Conservation (phyloP, 2,888 invertebrate genomes). For the Exephanes ischioxanthus region DNA sequence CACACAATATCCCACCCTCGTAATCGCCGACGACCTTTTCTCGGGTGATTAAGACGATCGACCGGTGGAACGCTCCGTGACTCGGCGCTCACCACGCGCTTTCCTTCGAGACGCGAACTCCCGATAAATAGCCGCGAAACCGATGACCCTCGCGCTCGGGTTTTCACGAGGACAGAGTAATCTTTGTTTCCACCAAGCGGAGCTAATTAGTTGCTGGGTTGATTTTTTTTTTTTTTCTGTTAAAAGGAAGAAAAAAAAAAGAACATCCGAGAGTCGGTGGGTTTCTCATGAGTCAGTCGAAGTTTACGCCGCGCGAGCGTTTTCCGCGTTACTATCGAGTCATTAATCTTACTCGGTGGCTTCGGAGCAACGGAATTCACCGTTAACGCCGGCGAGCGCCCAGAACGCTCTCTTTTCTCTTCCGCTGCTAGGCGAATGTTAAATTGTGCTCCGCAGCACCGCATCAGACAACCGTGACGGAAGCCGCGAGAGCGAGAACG, state of each 20-base stretch:
- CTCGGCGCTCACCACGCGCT: conserved; percentile 8
- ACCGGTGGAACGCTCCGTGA: conserved; percentile 6
- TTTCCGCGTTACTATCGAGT: conserved; percentile 57
- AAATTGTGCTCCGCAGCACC: conserved; percentile 34
- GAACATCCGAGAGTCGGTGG: conserved; percentile 3
- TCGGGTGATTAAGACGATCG: conserved; percentile 36
- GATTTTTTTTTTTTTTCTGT: conserved; percentile 23
- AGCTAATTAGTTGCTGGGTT: conserved; percentile 39
- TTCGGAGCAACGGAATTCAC: conserved; percentile 60
- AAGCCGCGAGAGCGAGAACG: conserved; percentile 5
- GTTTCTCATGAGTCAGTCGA: conserved; percentile 19
- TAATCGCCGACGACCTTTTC: conserved; percentile 32
- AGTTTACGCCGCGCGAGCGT: conserved; percentile 21
- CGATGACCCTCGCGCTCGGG: conserved; percentile 24
- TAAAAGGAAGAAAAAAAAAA: neutral
- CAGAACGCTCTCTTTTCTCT: conserved; percentile 60
- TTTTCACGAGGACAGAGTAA: conserved; percentile 6
- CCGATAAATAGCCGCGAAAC: neutral
- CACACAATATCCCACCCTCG: conserved; percentile 9
- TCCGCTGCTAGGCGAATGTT: conserved; percentile 33
- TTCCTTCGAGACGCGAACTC: conserved; percentile 18
- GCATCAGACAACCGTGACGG: conserved; percentile 28
- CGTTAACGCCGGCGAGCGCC: conserved; percentile 59
- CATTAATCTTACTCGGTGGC: conserved; percentile 63
- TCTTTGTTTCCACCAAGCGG: conserved; percentile 29